Evolutionary conservation across 2,797 vertebrate genomes (phyloP).

Genomic region (Aplochiton taeniatus): DNA sequence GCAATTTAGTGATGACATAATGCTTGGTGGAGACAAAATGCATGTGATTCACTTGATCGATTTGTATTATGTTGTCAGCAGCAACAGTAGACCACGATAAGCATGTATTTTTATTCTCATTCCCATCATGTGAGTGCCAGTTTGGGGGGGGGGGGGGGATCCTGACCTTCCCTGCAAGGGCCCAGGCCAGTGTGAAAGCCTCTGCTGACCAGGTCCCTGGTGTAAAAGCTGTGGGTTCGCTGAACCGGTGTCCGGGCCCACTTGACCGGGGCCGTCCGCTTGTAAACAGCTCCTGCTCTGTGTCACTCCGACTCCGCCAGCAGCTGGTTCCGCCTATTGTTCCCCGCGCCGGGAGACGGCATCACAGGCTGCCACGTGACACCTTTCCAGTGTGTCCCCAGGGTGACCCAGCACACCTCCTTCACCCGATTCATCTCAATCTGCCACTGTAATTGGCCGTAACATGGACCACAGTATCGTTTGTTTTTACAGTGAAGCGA

Average conservation of each 20-base stretch:
- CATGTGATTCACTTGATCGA: no score
- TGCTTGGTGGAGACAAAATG: no score
- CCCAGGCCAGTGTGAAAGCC: no score
- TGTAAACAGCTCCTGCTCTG: constrained; percentile 64
- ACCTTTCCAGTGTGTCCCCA: constrained; percentile 64
- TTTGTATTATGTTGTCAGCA: no score
- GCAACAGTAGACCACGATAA: no score
- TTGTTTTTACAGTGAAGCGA: background rate
- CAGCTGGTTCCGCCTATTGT: constrained; percentile 81
- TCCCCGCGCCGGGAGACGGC: constrained; percentile 44
- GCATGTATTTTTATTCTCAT: no score
- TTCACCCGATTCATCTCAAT: constrained; percentile 55
- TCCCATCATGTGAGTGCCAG: no score
- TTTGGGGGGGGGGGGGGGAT: no score
- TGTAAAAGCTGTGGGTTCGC: constrained; percentile 24
- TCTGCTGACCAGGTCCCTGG: background rate
- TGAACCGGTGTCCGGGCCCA: constrained; percentile 50
- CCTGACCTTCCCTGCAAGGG: no score
- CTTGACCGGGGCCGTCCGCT: constrained; percentile 27
- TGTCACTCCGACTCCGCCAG: constrained; percentile 58
- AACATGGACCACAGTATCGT: background rate
- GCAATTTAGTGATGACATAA: no score
- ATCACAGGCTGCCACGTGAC: constrained; percentile 48
- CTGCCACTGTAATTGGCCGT: background rate
- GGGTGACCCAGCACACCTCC: constrained; percentile 38